phyloP scores from a whole-genome alignment of 64 coral and sea anemone species.

The Acropora yongei region DNA sequence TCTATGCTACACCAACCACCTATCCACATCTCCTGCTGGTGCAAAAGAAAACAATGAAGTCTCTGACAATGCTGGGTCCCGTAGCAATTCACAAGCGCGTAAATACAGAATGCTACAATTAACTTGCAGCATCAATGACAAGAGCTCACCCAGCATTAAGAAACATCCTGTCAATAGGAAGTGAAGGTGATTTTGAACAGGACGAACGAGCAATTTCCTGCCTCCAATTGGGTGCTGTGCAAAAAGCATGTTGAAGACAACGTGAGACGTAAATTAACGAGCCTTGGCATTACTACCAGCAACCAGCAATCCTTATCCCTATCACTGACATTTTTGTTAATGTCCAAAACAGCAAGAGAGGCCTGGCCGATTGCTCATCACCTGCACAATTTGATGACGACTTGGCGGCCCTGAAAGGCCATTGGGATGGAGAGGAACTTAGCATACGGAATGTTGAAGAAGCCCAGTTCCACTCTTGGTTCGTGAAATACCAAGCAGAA shows the following conservation, averaged over 20 bases:
- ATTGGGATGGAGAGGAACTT: conserved; percentile 22
- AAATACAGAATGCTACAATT: conserved; percentile 34
- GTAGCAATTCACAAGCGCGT: conserved; percentile 19
- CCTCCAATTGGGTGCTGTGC: conserved; percentile 3
- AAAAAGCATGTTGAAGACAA: conserved; percentile 48
- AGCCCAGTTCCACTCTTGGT: conserved; percentile 43
- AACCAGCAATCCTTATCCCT: background rate
- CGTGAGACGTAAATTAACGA: conserved; percentile 9
- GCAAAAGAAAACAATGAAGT: conserved; percentile 40
- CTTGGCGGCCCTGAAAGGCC: background rate
- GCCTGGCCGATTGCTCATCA: conserved; percentile 33
- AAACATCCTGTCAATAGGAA: conserved; percentile 21
- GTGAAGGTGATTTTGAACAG: conserved; percentile 13
- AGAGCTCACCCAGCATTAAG: background rate
- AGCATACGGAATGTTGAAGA: conserved; percentile 34
- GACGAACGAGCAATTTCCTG: background rate
- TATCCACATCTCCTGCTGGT: conserved; percentile 47
- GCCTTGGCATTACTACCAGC: conserved; percentile 12
- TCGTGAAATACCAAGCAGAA: conserved; percentile 27
- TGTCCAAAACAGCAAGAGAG: background rate
- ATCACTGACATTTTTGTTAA: conserved; percentile 39
- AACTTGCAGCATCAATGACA: conserved; percentile 23
- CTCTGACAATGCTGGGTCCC: conserved; percentile 23
- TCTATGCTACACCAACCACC: conserved; percentile 57
- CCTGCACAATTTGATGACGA: conserved; percentile 14